Evolutionary conservation across 1,140 invertebrate species (phyloP), one percentile per base, ranked within the genome.

Genomic region (Aphaenogaster rudis): DNA sequence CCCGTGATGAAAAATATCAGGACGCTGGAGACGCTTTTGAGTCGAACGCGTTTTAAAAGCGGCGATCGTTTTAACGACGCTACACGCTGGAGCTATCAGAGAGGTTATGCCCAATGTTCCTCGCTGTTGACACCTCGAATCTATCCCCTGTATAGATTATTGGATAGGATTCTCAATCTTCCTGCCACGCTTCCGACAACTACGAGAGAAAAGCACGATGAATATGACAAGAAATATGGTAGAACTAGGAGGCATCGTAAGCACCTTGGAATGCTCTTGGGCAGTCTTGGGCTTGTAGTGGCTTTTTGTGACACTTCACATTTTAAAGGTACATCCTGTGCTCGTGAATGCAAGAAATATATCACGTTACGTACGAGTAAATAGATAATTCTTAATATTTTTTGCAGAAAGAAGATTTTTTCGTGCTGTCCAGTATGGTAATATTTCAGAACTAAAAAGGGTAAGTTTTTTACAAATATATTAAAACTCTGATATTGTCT

Each of bases 391-490:
- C 67, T 87, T 21, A 87, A 17, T 15, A 86, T 79, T 95, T 93
- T 87, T 95, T 95, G 63, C 91, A 97, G 96, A 96, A 80, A 97
- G 96, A 92, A 94, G 94, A 85, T 96, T 97, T 87, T 97, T 97
- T 88, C 95, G 96, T 90, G 96, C 97, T 76, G 96, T 96, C 9
- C 96, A 97, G 91, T 95, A 96, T 94, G 97, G 97, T 59, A 96
- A 97, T 93, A 93, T 96, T 57, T 91, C 95, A 88, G 97, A 97
- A 93, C 90, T 97, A 54, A 93, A 95, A 92, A 91, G 96, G 94
- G 97, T 97, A 96, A 90, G 81, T 76, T 81, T 81, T 57, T 0
- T 79, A 15, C 8, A 48, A 28, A 36, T 39, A 7, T 74, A 28
- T 17, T 33, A 8, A 77, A 66, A 61, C 54, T 42, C 54, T 42